Evolutionary conservation across 2,113 vertebrate species (phyloP).

Genomic region (Physeter macrocephalus): DNA sequence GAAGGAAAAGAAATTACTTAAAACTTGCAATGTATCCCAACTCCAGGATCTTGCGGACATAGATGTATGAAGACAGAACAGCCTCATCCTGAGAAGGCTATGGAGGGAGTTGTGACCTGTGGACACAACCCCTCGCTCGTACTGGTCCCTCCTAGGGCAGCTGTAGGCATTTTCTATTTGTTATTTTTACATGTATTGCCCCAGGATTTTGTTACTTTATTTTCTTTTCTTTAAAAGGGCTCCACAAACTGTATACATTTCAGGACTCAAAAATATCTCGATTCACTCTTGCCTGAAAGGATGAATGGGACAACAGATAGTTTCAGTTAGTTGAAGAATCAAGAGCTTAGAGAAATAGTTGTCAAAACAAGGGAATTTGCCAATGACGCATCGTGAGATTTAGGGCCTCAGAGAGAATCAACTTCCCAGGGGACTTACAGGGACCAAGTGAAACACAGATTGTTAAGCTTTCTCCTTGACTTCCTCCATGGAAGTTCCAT

Average conservation of each 20-base stretch:
- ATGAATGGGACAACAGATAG: neutral
- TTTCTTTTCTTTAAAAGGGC: neutral
- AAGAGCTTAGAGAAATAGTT: neutral
- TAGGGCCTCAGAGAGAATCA: neutral
- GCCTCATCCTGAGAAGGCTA: neutral
- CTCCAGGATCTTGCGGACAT: neutral
- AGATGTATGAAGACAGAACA: neutral
- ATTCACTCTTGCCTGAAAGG: neutral
- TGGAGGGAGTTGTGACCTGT: neutral
- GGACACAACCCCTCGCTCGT: neutral
- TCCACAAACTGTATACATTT: neutral
- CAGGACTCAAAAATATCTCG: neutral
- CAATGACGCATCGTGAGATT: neutral
- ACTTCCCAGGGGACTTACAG: neutral
- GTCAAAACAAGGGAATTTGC: neutral
- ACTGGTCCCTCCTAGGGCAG: rapidly evolving
- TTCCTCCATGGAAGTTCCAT: neutral
- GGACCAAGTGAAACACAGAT: neutral
- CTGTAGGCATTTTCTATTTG: neutral
- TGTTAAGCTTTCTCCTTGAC: neutral
- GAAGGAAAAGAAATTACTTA: neutral
- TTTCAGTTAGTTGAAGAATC: neutral
- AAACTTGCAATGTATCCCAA: neutral
- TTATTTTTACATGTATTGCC: neutral
- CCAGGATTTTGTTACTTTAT: neutral